Evolutionary conservation across 2,888 invertebrate species (phyloP).

Genomic region (Drosophila tripunctata): DNA sequence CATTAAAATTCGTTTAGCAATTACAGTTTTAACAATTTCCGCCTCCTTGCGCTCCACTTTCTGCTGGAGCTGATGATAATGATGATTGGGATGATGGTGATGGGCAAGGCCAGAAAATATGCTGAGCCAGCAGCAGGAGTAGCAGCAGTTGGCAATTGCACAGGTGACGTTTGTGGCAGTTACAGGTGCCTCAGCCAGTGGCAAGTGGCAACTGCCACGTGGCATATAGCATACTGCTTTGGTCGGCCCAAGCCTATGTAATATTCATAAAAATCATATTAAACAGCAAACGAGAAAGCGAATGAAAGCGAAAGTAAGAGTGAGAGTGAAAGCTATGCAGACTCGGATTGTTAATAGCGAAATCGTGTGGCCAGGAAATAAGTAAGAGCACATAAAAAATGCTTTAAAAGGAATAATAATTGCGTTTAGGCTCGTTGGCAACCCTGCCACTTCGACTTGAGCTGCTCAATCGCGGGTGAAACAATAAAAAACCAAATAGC

Average conservation of each 20-base stretch:
- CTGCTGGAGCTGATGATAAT: conserved; percentile 14
- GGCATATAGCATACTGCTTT: conserved; percentile 16
- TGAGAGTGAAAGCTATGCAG: conserved; percentile 3
- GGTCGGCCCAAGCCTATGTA: conserved; percentile 29
- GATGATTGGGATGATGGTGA: conserved; percentile 16
- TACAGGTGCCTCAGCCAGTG: conserved; percentile 32
- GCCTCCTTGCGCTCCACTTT: conserved; percentile 16
- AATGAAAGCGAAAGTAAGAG: neutral
- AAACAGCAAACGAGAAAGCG: conserved; percentile 46
- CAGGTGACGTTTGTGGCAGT: conserved; percentile 57
- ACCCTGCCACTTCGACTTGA: conserved; percentile 1
- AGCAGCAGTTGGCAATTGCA: conserved; percentile 44
- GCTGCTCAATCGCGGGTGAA: conserved; percentile 81
- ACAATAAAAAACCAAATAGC: conserved; percentile 82
- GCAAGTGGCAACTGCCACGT: conserved; percentile 27
- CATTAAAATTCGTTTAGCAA: conserved; percentile 83
- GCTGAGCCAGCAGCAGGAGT: conserved; percentile 55
- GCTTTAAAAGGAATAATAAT: conserved; percentile 79
- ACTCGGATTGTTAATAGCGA: conserved; percentile 64
- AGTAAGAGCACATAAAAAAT: conserved; percentile 75
- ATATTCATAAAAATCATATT: conserved; percentile 70
- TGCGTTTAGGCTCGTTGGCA: conserved; percentile 69
- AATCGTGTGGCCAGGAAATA: conserved; percentile 73
- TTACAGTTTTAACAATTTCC: conserved; percentile 81
- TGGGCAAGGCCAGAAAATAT: conserved; percentile 36